Percentiles rank a stretch among this genome's conserved stretches.
phyloP scores from a whole-genome alignment of 1,140 invertebrate genomes.

The Campodea augens region DNA sequence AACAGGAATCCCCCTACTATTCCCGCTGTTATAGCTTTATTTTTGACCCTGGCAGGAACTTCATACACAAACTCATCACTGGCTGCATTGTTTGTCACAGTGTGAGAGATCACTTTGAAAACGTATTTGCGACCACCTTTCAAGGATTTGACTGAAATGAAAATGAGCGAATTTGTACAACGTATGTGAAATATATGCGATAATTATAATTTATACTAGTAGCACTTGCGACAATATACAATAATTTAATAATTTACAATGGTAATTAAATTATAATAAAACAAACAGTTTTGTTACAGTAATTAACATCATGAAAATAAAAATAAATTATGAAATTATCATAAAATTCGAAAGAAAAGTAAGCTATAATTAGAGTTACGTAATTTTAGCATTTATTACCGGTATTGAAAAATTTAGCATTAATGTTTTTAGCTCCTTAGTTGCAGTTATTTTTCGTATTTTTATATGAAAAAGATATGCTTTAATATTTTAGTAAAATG shows the following conservation, averaged over 20 bases:
- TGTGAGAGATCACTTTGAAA: constrained; percentile 73
- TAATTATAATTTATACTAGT: background rate
- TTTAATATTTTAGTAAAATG: too few species aligned
- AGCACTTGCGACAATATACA: background rate
- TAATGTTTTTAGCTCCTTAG: too few species aligned
- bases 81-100: constrained; percentile 55
- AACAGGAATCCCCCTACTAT: constrained; percentile 86
- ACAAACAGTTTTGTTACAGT: background rate
- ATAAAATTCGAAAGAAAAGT: too few species aligned
- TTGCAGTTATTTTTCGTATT: too few species aligned
- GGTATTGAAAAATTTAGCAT: too few species aligned
- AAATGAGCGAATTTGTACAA: constrained; percentile 7
- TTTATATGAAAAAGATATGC: too few species aligned
- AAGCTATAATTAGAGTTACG: too few species aligned
- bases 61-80: constrained; percentile 71
- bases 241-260: constrained; percentile 1
- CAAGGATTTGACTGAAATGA: constrained; percentile 62
- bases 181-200: too few species aligned
- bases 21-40: constrained; percentile 81
- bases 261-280: constrained; percentile 9
- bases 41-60: constrained; percentile 68
- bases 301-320: constrained; percentile 5
- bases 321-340: background rate
- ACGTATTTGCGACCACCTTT: constrained; percentile 74
- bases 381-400: too few species aligned